phyloP scores from a whole-genome alignment of 2,797 vertebrate genomes.

The Hippopotamyrus pictus region DNA sequence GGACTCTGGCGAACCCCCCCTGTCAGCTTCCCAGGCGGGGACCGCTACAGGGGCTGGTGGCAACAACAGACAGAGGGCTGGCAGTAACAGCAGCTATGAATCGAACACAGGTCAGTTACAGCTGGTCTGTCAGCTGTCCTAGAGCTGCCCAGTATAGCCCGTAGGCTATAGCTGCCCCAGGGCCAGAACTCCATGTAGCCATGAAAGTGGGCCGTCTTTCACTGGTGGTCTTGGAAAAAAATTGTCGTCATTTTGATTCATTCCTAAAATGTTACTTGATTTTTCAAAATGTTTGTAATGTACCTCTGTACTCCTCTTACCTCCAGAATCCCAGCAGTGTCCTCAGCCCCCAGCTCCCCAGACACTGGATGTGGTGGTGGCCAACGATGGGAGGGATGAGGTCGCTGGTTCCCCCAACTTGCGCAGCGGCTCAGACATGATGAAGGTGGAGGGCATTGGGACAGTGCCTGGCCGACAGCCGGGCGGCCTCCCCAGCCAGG shows the following conservation, averaged over 20 bases:
- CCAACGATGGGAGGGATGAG: slow-evolving; percentile 64
- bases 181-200: neutral
- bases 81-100: slow-evolving; percentile 77
- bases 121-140: neutral
- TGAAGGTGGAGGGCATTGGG: slow-evolving; percentile 64
- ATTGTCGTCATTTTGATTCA: neutral
- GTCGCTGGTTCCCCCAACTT: slow-evolving; percentile 37
- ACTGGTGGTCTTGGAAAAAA: neutral
- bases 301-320: neutral
- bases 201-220: neutral
- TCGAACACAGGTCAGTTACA: slow-evolving; percentile 61
- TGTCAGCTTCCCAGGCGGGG: slow-evolving; percentile 41
- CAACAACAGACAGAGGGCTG: slow-evolving; percentile 60
- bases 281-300: neutral
- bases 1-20: slow-evolving; percentile 60
- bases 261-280: neutral
- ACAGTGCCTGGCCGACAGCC: slow-evolving; percentile 60
- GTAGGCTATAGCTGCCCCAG: neutral
- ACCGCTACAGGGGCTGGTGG: slow-evolving; percentile 35
- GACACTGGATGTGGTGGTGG: slow-evolving; percentile 44
- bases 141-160: neutral
- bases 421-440: slow-evolving; percentile 45
- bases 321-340: slow-evolving; percentile 59
- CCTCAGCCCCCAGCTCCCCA: slow-evolving; percentile 49
- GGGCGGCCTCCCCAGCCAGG: slow-evolving; percentile 60